Base-by-base conservation (phyloP, 2,888 invertebrate genomes). In the Drosophila mayaguana region DNA sequence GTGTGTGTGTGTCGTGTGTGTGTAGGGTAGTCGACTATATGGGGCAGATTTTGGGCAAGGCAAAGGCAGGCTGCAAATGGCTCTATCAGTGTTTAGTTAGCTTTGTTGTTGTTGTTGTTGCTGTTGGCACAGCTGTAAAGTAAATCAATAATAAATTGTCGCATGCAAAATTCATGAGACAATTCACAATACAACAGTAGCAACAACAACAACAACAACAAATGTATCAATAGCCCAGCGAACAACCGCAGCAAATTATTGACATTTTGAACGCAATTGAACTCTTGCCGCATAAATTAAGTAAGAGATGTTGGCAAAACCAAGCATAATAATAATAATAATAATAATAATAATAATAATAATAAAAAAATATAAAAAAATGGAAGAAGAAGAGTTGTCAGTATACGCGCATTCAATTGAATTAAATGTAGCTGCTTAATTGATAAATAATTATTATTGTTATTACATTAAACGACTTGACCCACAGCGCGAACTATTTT, bases 71-170 rank as follows among this genome's bases (percentile, higher is more conserved):
- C 75, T 50, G 63, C 38, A 62, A 28, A n/a, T 59, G 48, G 43
- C 50, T 70, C 63, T 66, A 66, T 61, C 56, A 68, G 62, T 51
- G 50, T 75, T 69, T 65, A 71, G 81, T 72, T 81, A 50, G 78
- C 56, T 46, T 20, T 56, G 70, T 34, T 59, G 57, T 38, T 59
- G 56, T 42, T 56, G 50, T 36, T 63, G 75, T 20, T 59, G 57
- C 25, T 59, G 57, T 32, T 54, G 46, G 8, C 48, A 32, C 28
- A 42, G 61, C 40, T 25, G 63, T 61, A 61, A 87, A 87, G 77
- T 84, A 84, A 85, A 88, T 88, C 90, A 90, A 86, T 88, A 83
- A 90, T 90, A 86, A 88, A 86, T 90, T 90, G 87, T 60, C 81
- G 38, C 86, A 86, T 88, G 76, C 84, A 86, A 90, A 78, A 90